Base-by-base conservation (phyloP, 2,888 invertebrate species). In the Hanleya hanleyi region DNA sequence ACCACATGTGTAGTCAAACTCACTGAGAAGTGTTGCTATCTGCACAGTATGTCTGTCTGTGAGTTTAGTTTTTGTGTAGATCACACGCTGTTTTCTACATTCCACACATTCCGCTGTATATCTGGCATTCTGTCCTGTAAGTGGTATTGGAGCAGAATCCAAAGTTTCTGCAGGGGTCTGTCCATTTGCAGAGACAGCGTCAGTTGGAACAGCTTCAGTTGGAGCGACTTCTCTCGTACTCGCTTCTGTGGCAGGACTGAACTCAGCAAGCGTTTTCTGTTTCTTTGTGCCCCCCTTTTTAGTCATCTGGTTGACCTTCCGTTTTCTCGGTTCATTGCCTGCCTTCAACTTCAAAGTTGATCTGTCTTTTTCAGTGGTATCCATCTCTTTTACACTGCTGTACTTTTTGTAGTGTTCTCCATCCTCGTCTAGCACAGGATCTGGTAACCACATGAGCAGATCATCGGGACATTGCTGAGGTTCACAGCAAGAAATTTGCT, bases 371-470 rank as follows among this genome's bases (percentile, higher is more conserved):
- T 73, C 75, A 22, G 38, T 67, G 22, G 57, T 57, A 9, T 57
- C 57, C 9, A 26, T 57, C n/a, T 33, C 61, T 33, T 51, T 66
- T 12, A 76, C 67, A 4, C 69, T 50, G 18, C 38, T 12, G 41
- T 71, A 79, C 0, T 47, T 18, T 36, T 68, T 62, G 41, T 70
- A 79, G 61, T 76, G 76, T 6, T 73, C 70, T 26, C 69, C 69
- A 26, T 15, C 41, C 12, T 71, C 75, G 47, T 71, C 65, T 12
- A 79, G 41, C 7, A 73, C 49, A 47, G 77, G 77, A 57, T 79
- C 75, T 65, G 76, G 79, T 4, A 79, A 33, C 77, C 73, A 79
- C 5, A 29, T 0, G 1, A 77, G 33, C 0, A 57, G 0, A 12
- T 73, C 69, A 32, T 18, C 3, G 32, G 22, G 4, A 12, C 26